Conservation (phyloP, 1,140 invertebrate species). For the Temnothorax longispinosus region DNA sequence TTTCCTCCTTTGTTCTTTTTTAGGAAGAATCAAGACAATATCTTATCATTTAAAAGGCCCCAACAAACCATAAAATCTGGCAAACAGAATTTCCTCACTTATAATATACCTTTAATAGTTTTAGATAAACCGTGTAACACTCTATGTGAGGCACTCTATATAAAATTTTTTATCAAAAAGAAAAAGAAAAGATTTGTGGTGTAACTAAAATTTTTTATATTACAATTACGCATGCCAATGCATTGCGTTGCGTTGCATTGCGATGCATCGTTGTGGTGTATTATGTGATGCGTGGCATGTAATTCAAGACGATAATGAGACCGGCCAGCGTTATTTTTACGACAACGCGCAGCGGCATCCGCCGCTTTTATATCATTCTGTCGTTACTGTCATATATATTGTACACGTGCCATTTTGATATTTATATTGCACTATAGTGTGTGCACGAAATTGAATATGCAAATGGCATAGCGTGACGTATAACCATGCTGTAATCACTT, state of each 20-base stretch:
- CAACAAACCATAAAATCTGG: not conserved
- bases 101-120: not conserved
- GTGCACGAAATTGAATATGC: constrained; percentile 17
- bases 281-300: constrained; percentile 8
- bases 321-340: constrained; percentile 48
- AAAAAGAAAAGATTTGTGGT: not conserved
- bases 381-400: not conserved
- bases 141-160: not conserved
- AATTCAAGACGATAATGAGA: constrained; percentile 53
- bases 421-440: constrained; percentile 31
- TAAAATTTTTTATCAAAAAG: not conserved
- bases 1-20: not conserved
- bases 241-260: constrained; percentile 1
- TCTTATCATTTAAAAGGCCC: not conserved
- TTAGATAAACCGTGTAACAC: not conserved
- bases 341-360: not conserved
- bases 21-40: not conserved
- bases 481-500: not conserved
- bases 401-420: constrained; percentile 26
- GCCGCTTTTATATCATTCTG: constrained; percentile 33
- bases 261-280: not conserved
- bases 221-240: not conserved
- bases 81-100: not conserved
- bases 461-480: not conserved
- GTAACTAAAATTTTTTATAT: not conserved